Base-by-base conservation (phyloP, 2,888 invertebrate genomes). In the Smittia aterrima region DNA sequence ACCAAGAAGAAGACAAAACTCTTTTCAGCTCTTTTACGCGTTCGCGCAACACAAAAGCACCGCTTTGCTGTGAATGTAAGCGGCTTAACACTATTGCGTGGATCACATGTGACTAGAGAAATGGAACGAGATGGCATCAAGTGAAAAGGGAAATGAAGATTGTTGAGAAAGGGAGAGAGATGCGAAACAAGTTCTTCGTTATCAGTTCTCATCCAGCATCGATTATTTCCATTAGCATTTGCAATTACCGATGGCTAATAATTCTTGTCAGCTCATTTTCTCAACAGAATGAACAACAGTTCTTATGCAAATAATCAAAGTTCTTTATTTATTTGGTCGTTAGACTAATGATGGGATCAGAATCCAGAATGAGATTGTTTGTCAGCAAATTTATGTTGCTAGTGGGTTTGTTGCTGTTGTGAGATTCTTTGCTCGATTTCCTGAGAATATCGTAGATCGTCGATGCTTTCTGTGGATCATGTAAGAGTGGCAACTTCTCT, bases 281-380 rank as follows among this genome's bases (percentile, higher is more conserved):
- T 47, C 18, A n/a, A 47, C 18, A 47, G 16, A 47, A 18, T 47
- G 32, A 32, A 32, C 32, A 32, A 32, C 32, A 6, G 32, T 32
- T 32, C 32, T 47, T 47, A 47, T 47, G 53, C n/a, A 47, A 16
- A 16, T 47, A 18, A 16, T 13, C 53, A 47, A 47, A 47, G n/a
- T 47, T 47, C n/a, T 47, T 47, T 13, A 68, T 68, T 68, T 68
- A 68, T 68, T 68, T 68, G 68, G 68, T 68, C 47, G 68, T 68
- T 68, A 68, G 18, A 16, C 20, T 68, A 68, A 68, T 66, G 25
- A 66, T 68, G 68, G 68, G 68, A 68, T 68, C 47, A 16, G 68
- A 22, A 47, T n/a, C 22, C 11, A 24, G 13, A 7, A 68, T 7
- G 47, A 68, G 41, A 68, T 68, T 68, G 38, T 47, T 68, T 25